Evolutionary conservation across 2,113 vertebrate genomes (phyloP).

Genomic region (Laticauda laticaudata): DNA sequence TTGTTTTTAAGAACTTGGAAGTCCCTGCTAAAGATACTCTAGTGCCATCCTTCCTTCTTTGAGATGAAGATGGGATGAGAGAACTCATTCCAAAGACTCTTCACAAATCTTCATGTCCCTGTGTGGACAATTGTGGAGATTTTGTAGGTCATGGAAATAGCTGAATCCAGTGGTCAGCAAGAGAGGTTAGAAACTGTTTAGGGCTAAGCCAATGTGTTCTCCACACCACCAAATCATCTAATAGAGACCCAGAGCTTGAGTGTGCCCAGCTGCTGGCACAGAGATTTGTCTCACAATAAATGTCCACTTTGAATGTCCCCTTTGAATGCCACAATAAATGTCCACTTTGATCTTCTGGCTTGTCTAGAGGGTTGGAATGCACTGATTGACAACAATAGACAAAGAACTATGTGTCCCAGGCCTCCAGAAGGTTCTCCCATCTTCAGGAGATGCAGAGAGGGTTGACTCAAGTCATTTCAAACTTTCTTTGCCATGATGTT

Average conservation of each 20-base stretch:
- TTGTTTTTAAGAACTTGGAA: neutral
- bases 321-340: neutral
- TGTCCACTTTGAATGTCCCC: neutral
- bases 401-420: no score
- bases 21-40: neutral
- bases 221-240: neutral
- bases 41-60: neutral
- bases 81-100: neutral
- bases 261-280: neutral
- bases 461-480: neutral
- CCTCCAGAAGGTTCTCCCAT: neutral
- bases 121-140: neutral
- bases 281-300: neutral
- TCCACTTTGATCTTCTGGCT: neutral
- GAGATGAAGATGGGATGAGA: neutral
- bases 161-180: neutral
- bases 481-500: neutral
- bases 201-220: neutral
- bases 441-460: neutral
- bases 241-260: neutral
- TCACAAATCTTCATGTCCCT: neutral
- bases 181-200: neutral
- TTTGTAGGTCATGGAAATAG: neutral
- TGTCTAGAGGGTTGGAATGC: no score
- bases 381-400: neutral